Conservation (phyloP, 2,888 invertebrate genomes). For the Leptinotarsa rubiginosa region DNA sequence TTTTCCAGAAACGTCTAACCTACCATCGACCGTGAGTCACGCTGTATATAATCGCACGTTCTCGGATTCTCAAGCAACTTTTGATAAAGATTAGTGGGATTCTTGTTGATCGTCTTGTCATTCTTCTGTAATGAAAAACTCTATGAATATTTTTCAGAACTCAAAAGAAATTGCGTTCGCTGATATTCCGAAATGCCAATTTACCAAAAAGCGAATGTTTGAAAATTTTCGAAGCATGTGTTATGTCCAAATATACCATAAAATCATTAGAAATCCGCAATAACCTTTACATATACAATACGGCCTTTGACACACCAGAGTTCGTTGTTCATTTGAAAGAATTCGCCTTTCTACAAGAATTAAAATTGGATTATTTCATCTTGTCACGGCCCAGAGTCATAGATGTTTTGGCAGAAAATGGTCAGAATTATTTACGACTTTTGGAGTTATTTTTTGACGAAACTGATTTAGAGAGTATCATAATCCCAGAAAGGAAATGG, state of each 20-base stretch:
- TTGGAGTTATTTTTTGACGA: conserved; percentile 66
- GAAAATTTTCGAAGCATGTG: conserved; percentile 64
- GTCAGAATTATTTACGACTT: conserved; percentile 59
- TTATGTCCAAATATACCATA: conserved; percentile 61
- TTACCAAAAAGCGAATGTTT: conserved; percentile 65
- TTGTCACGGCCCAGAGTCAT: conserved; percentile 64
- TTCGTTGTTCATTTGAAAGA: conserved; percentile 61
- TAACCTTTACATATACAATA: conserved; percentile 65
- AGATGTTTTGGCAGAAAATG: conserved; percentile 63
- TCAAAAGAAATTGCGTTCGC: conserved; percentile 63
- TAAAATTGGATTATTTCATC: conserved; percentile 67
- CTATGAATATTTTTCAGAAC: conserved; percentile 56
- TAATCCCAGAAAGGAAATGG: conserved; percentile 65
- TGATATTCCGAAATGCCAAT: conserved; percentile 66
- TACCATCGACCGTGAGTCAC: too few relatives aligned
- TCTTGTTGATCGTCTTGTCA: too few relatives aligned
- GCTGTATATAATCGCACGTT: too few relatives aligned
- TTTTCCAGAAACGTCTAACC: too few relatives aligned
- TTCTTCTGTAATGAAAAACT: not conserved
- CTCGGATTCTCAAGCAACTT: too few relatives aligned
- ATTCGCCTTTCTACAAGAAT: conserved; percentile 60
- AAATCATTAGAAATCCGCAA: conserved; percentile 65
- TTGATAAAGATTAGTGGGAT: too few relatives aligned
- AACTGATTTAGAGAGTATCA: conserved; percentile 64
- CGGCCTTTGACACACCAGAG: conserved; percentile 51